phyloP scores from a whole-genome alignment of 64 coral and sea anemone species.

The Platygyra sinensis region DNA sequence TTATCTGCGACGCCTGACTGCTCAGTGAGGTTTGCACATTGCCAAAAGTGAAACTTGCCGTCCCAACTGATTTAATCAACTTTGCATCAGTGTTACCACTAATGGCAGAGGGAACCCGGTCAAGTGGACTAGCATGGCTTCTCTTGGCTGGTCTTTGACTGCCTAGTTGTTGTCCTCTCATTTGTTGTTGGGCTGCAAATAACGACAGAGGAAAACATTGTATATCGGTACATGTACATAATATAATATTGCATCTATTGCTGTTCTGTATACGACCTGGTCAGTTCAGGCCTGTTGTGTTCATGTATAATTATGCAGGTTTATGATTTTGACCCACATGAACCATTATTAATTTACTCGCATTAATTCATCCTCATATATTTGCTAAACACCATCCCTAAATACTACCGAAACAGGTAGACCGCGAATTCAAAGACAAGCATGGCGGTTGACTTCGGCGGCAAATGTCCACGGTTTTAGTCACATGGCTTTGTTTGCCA shows the following conservation, averaged over 20 bases:
- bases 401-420: too few species aligned
- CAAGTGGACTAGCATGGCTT: constrained; percentile 33
- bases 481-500: too few species aligned
- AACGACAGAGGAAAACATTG: not conserved
- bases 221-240: too few species aligned
- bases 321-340: too few species aligned
- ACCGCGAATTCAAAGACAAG: too few species aligned
- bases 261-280: not conserved
- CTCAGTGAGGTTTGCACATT: not conserved
- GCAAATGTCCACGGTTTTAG: too few species aligned
- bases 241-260: not conserved
- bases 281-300: too few species aligned
- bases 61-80: not conserved
- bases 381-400: too few species aligned
- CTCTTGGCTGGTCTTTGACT: constrained; percentile 14
- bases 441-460: too few species aligned
- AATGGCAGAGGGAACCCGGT: not conserved
- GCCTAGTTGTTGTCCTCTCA: not conserved
- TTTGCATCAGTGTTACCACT: not conserved
- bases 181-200: not conserved
- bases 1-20: not conserved
- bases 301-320: too few species aligned
- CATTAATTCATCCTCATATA: too few species aligned
- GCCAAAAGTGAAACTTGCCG: not conserved
- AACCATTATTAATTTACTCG: too few species aligned